phyloP scores from a whole-genome alignment of 2,888 invertebrate species.

The Sphaerophoria rueppellii region DNA sequence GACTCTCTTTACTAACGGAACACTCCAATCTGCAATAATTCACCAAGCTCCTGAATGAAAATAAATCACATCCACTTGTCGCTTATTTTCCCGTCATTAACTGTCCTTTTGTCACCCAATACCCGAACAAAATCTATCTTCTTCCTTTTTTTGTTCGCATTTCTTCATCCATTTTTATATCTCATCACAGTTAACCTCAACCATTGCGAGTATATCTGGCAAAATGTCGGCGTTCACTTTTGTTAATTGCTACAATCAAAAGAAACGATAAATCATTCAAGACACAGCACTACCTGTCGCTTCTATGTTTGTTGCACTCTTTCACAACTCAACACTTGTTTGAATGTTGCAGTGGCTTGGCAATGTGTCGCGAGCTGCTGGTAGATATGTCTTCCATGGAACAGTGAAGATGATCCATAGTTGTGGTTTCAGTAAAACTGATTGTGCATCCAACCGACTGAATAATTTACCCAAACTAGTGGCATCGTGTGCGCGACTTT shows the following conservation, averaged over 20 bases:
- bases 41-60: background rate
- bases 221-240: constrained; percentile 72
- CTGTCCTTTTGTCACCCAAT: constrained; percentile 55
- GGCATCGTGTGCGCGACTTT: constrained; percentile 62
- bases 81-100: constrained; percentile 44
- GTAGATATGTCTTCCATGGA: background rate
- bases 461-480: constrained; percentile 67
- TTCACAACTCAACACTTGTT: constrained; percentile 74
- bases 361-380: constrained; percentile 38
- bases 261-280: constrained; percentile 72
- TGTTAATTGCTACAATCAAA: constrained; percentile 73
- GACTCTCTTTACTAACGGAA: too few relatives aligned
- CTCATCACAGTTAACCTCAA: constrained; percentile 35
- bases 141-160: constrained; percentile 40
- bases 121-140: constrained; percentile 57
- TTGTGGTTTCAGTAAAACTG: constrained; percentile 55
- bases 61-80: constrained; percentile 59
- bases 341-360: background rate
- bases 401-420: constrained; percentile 39
- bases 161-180: constrained; percentile 26
- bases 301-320: constrained; percentile 63
- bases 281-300: constrained; percentile 71
- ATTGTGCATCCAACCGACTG: constrained; percentile 57
- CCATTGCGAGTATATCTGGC: constrained; percentile 28
- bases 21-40: too few relatives aligned